Conservation (phyloP, 2,113 vertebrate species). For the Cyphomyrus discorhynchus region DNA sequence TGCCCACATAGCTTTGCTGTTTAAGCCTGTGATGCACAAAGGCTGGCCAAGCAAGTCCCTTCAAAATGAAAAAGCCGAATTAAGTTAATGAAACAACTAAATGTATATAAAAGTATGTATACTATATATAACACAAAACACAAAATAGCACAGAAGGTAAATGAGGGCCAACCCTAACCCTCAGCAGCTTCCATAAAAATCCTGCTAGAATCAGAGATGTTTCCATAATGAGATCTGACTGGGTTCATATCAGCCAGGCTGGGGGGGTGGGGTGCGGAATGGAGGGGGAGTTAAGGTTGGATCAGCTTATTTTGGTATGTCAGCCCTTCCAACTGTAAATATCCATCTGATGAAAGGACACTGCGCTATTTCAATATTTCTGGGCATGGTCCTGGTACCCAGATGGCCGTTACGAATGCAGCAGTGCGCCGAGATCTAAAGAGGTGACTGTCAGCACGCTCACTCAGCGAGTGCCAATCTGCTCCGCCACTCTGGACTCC, state of each 20-base stretch:
- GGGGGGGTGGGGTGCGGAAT: not conserved
- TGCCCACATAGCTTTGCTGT: not conserved
- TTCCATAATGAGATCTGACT: not conserved
- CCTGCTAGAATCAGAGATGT: not conserved
- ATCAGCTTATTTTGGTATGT: not conserved
- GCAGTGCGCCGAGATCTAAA: not conserved
- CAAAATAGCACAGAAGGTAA: not conserved
- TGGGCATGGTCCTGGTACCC: slow-evolving; percentile 2
- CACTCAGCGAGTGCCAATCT: slow-evolving; percentile 5
- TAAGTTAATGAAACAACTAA: not conserved
- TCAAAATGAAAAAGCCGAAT: not conserved
- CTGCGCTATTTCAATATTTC: not conserved
- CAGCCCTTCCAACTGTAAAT: slow-evolving; percentile 14
- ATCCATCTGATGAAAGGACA: slow-evolving; percentile 5
- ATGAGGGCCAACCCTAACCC: not conserved
- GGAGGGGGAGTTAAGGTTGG: slow-evolving; percentile 1
- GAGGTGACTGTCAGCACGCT: slow-evolving; percentile 4
- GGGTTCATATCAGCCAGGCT: not conserved
- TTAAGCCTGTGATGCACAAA: not conserved
- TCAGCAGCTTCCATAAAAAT: not conserved
- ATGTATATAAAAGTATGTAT: not conserved
- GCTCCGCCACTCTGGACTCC: not conserved
- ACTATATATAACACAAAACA: not conserved
- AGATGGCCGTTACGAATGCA: slow-evolving; percentile 1
- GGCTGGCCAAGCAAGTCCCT: not conserved